Evolutionary conservation across 2,888 invertebrate species (phyloP).

Genomic region (Caradrina clavipalpis): DNA sequence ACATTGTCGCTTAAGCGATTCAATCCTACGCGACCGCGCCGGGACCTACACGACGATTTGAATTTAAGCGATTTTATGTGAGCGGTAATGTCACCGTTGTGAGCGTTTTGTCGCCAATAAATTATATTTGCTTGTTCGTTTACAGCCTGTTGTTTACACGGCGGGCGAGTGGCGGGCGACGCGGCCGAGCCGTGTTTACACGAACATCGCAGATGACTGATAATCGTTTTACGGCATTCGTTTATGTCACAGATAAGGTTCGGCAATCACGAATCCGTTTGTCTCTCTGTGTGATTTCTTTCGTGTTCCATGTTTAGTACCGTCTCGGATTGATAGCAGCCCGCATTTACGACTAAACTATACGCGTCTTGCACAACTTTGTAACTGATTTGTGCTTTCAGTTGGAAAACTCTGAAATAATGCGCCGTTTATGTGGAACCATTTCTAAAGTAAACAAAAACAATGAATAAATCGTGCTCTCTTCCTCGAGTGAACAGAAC

Average conservation of each 20-base stretch:
- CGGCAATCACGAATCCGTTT: constrained; percentile 58
- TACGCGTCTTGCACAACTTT: constrained; percentile 53
- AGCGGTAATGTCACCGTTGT: constrained; percentile 64
- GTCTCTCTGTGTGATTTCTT: constrained; percentile 53
- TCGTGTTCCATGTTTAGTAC: constrained; percentile 60
- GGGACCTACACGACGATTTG: constrained; percentile 81
- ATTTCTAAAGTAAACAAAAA: constrained; percentile 32
- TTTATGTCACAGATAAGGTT: constrained; percentile 66
- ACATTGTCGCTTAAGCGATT: constrained; percentile 87
- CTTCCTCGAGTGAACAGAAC: constrained; percentile 8
- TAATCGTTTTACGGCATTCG: constrained; percentile 66
- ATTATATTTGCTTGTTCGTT: constrained; percentile 64
- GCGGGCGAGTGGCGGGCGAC: constrained; percentile 20
- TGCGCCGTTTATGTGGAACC: constrained; percentile 31
- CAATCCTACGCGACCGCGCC: constrained; percentile 81
- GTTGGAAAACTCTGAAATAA: constrained; percentile 31
- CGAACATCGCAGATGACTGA: constrained; percentile 59
- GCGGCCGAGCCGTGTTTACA: constrained; percentile 54
- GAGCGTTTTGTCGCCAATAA: constrained; percentile 59
- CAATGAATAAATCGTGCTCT: constrained; percentile 23
- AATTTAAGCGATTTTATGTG: constrained; percentile 81
- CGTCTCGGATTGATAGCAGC: constrained; percentile 60
- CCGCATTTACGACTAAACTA: constrained; percentile 62
- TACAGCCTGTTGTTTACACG: constrained; percentile 58
- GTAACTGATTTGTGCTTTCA: constrained; percentile 51